Conservation (phyloP, 2,888 invertebrate genomes). For the Thecophora atra region DNA sequence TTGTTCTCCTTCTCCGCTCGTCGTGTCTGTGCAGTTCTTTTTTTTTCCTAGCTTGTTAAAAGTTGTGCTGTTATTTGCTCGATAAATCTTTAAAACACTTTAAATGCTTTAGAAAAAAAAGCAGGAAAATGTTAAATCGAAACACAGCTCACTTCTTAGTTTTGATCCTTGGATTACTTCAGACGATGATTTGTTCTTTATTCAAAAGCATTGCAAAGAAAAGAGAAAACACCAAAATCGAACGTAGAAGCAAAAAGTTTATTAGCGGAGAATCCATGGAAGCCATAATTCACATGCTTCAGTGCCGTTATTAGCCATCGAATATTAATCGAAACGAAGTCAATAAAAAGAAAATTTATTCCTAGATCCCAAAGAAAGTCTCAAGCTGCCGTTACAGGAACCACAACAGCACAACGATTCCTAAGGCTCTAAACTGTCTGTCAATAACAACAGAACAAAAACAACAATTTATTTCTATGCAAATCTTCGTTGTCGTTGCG, state of each 20-base stretch:
- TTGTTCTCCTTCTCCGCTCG: too few species aligned
- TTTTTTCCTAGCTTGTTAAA: too few species aligned
- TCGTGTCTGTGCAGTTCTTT: too few species aligned
- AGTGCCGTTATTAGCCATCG: constrained; percentile 1
- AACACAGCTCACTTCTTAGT: too few species aligned
- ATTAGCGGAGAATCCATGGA: constrained; percentile 22
- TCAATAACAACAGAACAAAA: constrained; percentile 7
- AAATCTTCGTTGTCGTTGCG: constrained; percentile 17
- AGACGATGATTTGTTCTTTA: too few species aligned
- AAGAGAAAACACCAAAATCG: too few species aligned
- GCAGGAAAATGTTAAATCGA: too few species aligned
- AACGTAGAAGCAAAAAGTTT: constrained; percentile 13
- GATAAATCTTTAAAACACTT: too few species aligned
- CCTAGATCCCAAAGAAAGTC: neutral
- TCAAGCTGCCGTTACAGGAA: too few species aligned
- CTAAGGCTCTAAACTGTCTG: constrained; percentile 26
- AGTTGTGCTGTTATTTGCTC: neutral
- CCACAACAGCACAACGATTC: neutral
- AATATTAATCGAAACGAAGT: constrained; percentile 26
- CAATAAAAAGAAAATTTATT: constrained; percentile 24
- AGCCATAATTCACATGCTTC: constrained; percentile 16
- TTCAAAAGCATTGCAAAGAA: too few species aligned
- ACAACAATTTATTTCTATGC: constrained; percentile 38
- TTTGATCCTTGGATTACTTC: too few species aligned
- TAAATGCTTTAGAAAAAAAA: too few species aligned